Base-by-base conservation (phyloP, 1,140 invertebrate species). In the Lepidurus arcticus region DNA sequence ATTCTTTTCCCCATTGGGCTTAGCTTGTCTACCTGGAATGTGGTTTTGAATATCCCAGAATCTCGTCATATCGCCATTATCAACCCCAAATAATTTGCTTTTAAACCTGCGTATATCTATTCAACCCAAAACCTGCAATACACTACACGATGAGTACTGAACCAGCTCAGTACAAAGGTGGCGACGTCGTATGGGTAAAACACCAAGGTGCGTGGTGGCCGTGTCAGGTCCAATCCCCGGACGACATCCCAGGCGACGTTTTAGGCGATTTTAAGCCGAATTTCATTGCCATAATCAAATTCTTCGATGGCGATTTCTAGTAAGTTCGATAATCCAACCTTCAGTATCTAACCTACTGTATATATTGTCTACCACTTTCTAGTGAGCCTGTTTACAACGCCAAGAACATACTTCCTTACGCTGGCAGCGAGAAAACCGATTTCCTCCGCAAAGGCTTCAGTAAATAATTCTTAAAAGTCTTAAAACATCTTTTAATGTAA, bases 141-240 rank as follows among this genome's bases (percentile, higher is more conserved):
- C 53, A 65, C 8, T 65, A 13, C 6, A 65, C 53, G 16, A 65
- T 65, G 53, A 65, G 53, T 65, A 65, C 53, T 65, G 53, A 65
- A 65, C 53, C 16, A 16, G 10, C 45, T 47, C 45, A 47, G 53
- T 65, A 65, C 13, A 65, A 65, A 65, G 53, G 53, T 65, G 53
- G 53, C 6, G 53, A 65, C 21, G 53, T 65, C 53, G 53, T 65
- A 1, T 65, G 53, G 53, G 53, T 65, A 21, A 65, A 65, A 65
- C 53, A 65, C 53, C 53, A 65, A 65, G 53, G 53, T 21, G 53
- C 21, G 21, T 65, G 53, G 53, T 65, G 53, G 53, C 53, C 53
- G n/a, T 65, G 53, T 65, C 53, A 65, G 21, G 53, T 65, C 21
- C 53, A 65, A 65, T 13, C 53, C 21, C 53, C 53, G 6, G 53